phyloP scores from a whole-genome alignment of 2,888 invertebrate species.

The Cinara cedri region DNA sequence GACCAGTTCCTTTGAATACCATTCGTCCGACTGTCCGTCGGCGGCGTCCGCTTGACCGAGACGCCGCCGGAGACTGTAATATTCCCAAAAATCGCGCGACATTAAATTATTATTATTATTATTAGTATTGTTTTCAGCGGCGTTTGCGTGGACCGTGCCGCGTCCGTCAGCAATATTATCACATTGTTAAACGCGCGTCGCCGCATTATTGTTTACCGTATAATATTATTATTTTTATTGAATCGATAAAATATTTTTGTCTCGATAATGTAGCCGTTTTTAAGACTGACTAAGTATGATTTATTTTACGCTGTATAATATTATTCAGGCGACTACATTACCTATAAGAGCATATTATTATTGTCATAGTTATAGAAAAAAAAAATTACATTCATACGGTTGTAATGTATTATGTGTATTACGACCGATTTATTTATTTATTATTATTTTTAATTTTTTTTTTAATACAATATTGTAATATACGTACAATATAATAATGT shows the following conservation, averaged over 20 bases:
- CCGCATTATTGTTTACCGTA: slow-evolving; percentile 36
- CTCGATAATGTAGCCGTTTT: slow-evolving; percentile 41
- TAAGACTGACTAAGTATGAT: slow-evolving; percentile 48
- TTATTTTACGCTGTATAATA: slow-evolving; percentile 11
- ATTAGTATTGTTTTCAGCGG: slow-evolving; percentile 29
- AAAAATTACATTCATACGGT: too few species aligned
- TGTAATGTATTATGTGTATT: too few species aligned
- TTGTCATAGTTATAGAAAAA: too few species aligned
- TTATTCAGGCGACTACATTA: too few species aligned
- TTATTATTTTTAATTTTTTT: too few species aligned
- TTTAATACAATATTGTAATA: not conserved
- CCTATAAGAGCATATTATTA: too few species aligned
- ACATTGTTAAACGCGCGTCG: too few species aligned
- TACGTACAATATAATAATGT: too few species aligned
- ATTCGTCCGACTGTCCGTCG: not conserved
- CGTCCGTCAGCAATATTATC: not conserved
- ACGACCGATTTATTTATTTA: not conserved
- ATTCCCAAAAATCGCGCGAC: too few species aligned
- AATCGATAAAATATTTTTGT: slow-evolving; percentile 5
- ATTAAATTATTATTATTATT: not conserved
- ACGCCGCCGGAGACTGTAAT: too few species aligned
- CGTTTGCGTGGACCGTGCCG: not conserved
- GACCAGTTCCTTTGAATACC: slow-evolving; percentile 46
- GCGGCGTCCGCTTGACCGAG: too few species aligned
- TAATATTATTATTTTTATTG: slow-evolving; percentile 39